These are phyloP conservation scores for Pelagia noctiluca DNA, from an alignment of 30 jellyfish, hydroid and myxozoan species.

Conservation along the genomic window DNA sequence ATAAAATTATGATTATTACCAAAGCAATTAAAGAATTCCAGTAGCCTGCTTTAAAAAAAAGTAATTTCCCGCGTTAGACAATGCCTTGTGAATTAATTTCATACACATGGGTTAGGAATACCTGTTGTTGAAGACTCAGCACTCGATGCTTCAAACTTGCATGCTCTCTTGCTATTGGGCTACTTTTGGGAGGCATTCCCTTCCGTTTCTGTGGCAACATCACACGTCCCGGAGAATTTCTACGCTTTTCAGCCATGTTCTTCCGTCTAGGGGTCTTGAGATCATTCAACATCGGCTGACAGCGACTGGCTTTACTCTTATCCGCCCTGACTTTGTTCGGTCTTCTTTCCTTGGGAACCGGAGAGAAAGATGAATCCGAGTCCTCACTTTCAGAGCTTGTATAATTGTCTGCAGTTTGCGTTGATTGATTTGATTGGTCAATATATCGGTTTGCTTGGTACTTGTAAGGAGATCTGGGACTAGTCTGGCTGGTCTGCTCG, in stretches of 20 bases:
- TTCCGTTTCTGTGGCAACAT: slow-evolving; percentile 20
- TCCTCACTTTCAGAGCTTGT: slow-evolving; percentile 60
- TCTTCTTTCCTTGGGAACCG: background rate
- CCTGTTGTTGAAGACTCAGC: slow-evolving; percentile 74
- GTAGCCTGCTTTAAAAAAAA: background rate
- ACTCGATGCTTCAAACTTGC: slow-evolving; percentile 67
- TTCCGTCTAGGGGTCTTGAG: slow-evolving; percentile 2
- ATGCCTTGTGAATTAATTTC: background rate
- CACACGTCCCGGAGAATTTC: slow-evolving; percentile 20
- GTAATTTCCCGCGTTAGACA: background rate
- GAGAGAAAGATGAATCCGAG: slow-evolving; percentile 10
- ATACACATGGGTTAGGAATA: background rate
- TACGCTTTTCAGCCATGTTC: slow-evolving; percentile 6
- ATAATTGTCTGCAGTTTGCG: slow-evolving; percentile 41
- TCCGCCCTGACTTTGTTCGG: background rate
- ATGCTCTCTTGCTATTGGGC: slow-evolving; percentile 69
- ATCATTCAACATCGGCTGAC: background rate
- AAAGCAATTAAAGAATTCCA: too few relatives aligned
- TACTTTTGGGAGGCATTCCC: slow-evolving; percentile 51
- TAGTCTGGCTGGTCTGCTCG: slow-evolving; percentile 64
- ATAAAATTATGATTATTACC: too few relatives aligned
- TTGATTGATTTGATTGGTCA: slow-evolving; percentile 25
- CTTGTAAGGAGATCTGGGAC: slow-evolving; percentile 62
- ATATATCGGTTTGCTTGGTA: slow-evolving; percentile 1
- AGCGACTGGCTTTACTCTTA: background rate